Conservation (phyloP, 2,113 vertebrate genomes). For the Pteruthius melanotis region DNA sequence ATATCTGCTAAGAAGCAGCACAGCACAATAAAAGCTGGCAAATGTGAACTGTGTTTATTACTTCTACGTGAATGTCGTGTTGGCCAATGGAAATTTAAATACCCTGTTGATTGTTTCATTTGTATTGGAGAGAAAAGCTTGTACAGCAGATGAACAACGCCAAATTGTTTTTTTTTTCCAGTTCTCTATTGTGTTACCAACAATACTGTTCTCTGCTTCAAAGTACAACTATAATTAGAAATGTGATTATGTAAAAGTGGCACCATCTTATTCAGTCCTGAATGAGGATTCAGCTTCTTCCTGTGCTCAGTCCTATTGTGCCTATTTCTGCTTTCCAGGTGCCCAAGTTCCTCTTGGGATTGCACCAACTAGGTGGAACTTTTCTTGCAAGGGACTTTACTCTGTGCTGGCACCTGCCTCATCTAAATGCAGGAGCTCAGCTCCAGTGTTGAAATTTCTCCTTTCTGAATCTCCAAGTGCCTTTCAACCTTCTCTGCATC, state of each 20-base stretch:
- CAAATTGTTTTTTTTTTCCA: background rate
- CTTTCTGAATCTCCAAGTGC: background rate
- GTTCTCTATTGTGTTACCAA: conserved; percentile 35
- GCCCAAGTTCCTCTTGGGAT: background rate
- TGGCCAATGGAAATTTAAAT: conserved; percentile 40
- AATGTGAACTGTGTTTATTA: conserved; percentile 6
- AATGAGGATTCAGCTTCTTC: background rate
- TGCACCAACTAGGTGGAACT: background rate
- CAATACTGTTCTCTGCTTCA: conserved; percentile 17
- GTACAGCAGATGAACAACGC: conserved; percentile 36
- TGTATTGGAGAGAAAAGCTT: conserved; percentile 1
- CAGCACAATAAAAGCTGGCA: background rate
- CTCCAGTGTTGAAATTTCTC: background rate
- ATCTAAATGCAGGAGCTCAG: background rate
- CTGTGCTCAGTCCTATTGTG: background rate
- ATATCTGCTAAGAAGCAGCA: background rate
- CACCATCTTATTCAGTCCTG: conserved; percentile 11
- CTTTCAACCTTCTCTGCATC: background rate
- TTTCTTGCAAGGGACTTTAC: background rate
- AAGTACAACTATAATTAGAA: conserved; percentile 49
- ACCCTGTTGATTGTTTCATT: conserved; percentile 29
- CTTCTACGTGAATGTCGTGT: background rate
- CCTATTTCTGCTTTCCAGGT: conserved; percentile 2
- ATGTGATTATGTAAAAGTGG: conserved; percentile 18
- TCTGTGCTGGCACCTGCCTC: background rate